These are phyloP conservation scores for Papilio polytes DNA, from an alignment of 1,140 invertebrate genomes.

Conservation along the genomic window DNA sequence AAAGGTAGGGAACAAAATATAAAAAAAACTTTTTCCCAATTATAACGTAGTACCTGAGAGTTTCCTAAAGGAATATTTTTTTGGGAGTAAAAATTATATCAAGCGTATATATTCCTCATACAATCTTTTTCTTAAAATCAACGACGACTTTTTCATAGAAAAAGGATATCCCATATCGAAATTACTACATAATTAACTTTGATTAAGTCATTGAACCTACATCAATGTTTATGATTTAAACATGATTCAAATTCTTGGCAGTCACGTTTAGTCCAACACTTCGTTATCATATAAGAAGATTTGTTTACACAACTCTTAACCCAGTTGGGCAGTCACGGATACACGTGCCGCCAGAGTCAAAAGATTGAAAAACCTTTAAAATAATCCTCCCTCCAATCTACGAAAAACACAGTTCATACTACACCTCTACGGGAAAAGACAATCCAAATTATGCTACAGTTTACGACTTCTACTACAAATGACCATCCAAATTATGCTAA, in stretches of 20 bases:
- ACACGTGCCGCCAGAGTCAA: not conserved
- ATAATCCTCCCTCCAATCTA: not conserved
- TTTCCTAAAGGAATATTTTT: not conserved
- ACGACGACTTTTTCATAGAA: not conserved
- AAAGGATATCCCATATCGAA: not conserved
- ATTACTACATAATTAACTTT: not conserved
- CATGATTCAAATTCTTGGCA: not conserved
- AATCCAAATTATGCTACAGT: not conserved
- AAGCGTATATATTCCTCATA: not conserved
- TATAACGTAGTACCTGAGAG: too few relatives aligned
- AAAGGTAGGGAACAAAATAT: not conserved
- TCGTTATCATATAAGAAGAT: not conserved
- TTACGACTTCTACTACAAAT: not conserved
- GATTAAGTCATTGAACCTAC: conserved; percentile 1
- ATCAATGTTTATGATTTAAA: not conserved
- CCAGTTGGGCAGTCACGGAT: not conserved
- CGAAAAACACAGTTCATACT: not conserved
- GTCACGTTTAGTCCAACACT: not conserved
- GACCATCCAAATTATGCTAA: not conserved
- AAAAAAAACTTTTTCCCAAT: too few relatives aligned
- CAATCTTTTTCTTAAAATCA: not conserved
- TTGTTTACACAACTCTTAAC: conserved; percentile 4
- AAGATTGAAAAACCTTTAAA: not conserved
- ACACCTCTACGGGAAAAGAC: not conserved
- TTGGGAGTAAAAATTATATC: too few relatives aligned